A percentile compares a stretch with the other conserved stretches of the same genome.
Conservation (phyloP, 1,140 invertebrate genomes). For the Drosophila repleta region DNA sequence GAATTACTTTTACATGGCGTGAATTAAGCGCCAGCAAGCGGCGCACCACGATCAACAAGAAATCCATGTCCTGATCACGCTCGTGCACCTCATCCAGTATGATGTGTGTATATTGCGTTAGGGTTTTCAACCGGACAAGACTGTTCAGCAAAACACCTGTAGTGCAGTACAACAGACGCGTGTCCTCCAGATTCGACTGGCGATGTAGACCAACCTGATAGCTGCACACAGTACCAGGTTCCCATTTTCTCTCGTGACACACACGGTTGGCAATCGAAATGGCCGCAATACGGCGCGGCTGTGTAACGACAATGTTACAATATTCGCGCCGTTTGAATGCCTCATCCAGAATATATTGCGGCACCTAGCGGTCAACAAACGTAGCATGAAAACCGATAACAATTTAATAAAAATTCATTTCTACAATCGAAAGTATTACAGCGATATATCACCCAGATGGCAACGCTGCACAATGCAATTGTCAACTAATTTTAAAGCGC, state of each 20-base stretch:
- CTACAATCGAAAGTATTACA: background rate
- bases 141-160: constrained; percentile 91
- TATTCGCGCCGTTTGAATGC: constrained; percentile 85
- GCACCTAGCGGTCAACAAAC: constrained; percentile 85
- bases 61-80: constrained; percentile 95
- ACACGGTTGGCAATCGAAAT: constrained; percentile 94
- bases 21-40: constrained; percentile 91
- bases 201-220: constrained; percentile 87
- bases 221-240: constrained; percentile 92
- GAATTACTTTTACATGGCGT: constrained; percentile 89
- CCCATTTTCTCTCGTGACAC: constrained; percentile 91
- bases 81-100: constrained; percentile 98
- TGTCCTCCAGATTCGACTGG: constrained; percentile 85
- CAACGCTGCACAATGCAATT: background rate
- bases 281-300: constrained; percentile 95
- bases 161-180: constrained; percentile 94
- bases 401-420: background rate
- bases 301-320: constrained; percentile 93
- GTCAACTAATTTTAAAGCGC: background rate
- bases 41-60: constrained; percentile 93
- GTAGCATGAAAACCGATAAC: constrained; percentile 10
- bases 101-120: constrained; percentile 93
- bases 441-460: background rate
- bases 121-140: constrained; percentile 88
- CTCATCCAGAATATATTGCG: constrained; percentile 95